Evolutionary conservation across 2,113 vertebrate species (phyloP).

Genomic region (Psilopogon haemacephalus): DNA sequence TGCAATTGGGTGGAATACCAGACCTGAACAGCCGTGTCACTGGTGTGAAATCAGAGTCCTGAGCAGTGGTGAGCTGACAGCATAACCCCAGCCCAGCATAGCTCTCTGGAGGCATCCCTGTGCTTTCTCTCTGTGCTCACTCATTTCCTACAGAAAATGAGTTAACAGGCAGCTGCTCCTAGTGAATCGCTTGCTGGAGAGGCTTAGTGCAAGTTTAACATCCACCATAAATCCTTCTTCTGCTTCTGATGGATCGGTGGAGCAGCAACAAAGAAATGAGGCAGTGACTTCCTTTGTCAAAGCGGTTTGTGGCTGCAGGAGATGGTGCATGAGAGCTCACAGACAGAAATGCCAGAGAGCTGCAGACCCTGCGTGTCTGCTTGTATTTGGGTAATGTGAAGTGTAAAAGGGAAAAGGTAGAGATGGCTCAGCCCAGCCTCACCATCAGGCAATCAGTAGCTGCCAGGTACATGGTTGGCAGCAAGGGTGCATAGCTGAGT

Average conservation of each 20-base stretch:
- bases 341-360: not conserved
- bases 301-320: not conserved
- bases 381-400: not conserved
- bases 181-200: conserved; percentile 7
- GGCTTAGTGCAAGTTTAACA: not conserved
- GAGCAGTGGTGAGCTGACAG: conserved; percentile 17
- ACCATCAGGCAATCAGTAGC: not conserved
- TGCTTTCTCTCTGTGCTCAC: not conserved
- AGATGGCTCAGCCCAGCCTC: not conserved
- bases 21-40: not conserved
- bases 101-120: not conserved
- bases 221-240: conserved; percentile 1
- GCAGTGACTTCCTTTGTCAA: conserved; percentile 2
- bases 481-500: not conserved
- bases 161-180: conserved; percentile 43
- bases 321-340: not conserved
- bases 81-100: not conserved
- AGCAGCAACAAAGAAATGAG: conserved; percentile 16
- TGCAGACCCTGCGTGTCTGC: not conserved
- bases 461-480: not conserved
- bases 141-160: conserved; percentile 33
- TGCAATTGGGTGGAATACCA: conserved; percentile 11
- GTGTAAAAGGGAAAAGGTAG: not conserved
- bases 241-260: not conserved
- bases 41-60: conserved; percentile 28